Evolutionary conservation across 2,113 vertebrate genomes (phyloP).

Genomic region (Rhabdomys dilectus): DNA sequence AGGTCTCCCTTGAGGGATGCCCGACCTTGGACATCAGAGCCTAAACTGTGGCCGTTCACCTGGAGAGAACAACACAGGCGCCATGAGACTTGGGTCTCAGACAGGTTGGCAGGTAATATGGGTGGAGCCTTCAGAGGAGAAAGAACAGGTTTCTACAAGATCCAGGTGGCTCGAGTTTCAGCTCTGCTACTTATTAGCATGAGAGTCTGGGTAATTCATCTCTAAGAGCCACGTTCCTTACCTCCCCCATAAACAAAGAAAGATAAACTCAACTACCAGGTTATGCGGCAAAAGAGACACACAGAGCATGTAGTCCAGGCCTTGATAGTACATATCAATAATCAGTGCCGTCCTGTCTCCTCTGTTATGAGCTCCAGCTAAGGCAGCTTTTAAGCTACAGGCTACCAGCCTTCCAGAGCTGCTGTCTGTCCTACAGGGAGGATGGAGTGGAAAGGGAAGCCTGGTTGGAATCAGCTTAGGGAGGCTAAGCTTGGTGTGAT

Average conservation of each 20-base stretch:
- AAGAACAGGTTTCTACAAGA: not conserved
- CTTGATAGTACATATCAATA: not conserved
- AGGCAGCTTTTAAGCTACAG: not conserved
- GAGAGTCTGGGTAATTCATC: not conserved
- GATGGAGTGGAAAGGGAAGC: not conserved
- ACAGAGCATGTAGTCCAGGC: slow-evolving; percentile 16
- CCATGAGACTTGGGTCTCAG: not conserved
- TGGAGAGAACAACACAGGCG: slow-evolving; percentile 72
- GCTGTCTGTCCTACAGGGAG: not conserved
- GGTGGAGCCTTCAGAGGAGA: not conserved
- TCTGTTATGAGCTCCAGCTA: not conserved
- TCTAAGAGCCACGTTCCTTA: not conserved
- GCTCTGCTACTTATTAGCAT: not conserved
- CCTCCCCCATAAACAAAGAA: slow-evolving; percentile 28
- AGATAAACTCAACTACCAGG: slow-evolving; percentile 44
- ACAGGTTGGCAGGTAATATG: not conserved
- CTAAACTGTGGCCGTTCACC: slow-evolving; percentile 84
- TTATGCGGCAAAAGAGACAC: not conserved
- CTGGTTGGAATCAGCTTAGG: not conserved
- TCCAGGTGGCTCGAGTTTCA: slow-evolving; percentile 29
- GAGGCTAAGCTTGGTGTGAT: not conserved
- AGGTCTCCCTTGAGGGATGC: slow-evolving; percentile 89
- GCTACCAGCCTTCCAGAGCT: not conserved
- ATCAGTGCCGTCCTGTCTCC: not conserved
- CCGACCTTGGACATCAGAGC: slow-evolving; percentile 33